phyloP scores from a whole-genome alignment of 1,140 invertebrate genomes.

The Proctacanthus coquilletti region DNA sequence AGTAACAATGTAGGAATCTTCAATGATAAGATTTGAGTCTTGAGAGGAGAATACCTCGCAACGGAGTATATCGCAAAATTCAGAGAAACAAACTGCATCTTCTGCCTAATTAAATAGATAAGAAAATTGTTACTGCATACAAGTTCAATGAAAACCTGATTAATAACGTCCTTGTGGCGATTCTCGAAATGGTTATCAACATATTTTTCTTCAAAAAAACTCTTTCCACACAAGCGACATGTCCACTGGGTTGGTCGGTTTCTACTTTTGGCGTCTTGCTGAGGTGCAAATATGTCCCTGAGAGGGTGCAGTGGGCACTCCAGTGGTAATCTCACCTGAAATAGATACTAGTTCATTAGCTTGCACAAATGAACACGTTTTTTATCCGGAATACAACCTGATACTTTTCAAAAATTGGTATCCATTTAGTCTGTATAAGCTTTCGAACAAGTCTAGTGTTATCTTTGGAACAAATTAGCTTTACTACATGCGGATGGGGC shows the following conservation, averaged over 20 bases:
- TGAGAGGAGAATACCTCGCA: constrained; percentile 72
- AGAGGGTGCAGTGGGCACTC: constrained; percentile 80
- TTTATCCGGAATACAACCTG: constrained; percentile 33
- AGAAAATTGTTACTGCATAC: background rate
- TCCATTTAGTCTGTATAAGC: constrained; percentile 80
- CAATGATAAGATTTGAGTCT: constrained; percentile 42
- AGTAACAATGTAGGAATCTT: constrained; percentile 43
- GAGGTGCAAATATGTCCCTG: constrained; percentile 71
- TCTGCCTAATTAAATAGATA: constrained; percentile 48
- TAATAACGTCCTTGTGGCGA: constrained; percentile 69
- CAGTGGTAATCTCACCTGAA: constrained; percentile 49
- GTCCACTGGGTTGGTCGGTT: constrained; percentile 76
- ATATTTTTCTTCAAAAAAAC: constrained; percentile 74
- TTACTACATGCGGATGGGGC: constrained; percentile 70
- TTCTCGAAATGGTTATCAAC: constrained; percentile 83
- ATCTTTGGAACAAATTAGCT: constrained; percentile 73
- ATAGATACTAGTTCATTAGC: background rate
- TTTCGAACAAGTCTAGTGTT: constrained; percentile 76
- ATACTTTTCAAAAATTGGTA: constrained; percentile 72
- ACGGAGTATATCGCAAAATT: constrained; percentile 90
- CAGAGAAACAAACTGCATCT: constrained; percentile 78
- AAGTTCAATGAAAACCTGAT: constrained; percentile 42
- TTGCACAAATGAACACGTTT: background rate
- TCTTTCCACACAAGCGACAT: constrained; percentile 82
- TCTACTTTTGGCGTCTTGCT: constrained; percentile 66